Base-by-base conservation (phyloP, 2,888 invertebrate genomes). In the Acanthosepion esculentum region DNA sequence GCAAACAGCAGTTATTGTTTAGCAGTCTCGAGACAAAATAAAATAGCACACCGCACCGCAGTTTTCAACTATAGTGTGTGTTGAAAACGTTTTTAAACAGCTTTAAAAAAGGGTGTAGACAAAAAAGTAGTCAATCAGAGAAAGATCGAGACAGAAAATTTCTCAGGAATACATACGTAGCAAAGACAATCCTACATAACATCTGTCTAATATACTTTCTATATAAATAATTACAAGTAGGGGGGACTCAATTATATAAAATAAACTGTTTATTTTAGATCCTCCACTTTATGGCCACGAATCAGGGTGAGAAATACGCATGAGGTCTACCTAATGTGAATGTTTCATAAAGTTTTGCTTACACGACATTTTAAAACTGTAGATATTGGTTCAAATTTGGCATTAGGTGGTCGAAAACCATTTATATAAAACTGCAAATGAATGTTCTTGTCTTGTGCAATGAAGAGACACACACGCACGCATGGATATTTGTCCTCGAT, bases 401-500 rank as follows among this genome's bases (percentile, higher is more conserved):
- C n/a, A 2, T 59, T 23, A 15, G 78, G n/a, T 20, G n/a, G 10
- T 78, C 12, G n/a, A 78, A 78, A 78, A 78, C 10, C 8, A 78
- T 15, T n/a, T 12, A 78, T n/a, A 78, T n/a, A n/a, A 78, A 78
- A 78, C n/a, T 23, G 23, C 23, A 59, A 59, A 59, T n/a, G 10
- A 12, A n/a, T n/a, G n/a, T 78, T 78, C n/a, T 33, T n/a, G 18
- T 12, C 4, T 23, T 26, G 20, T 26, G 26, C 3, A 64, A 64
- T 64, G 64, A 26, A 64, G 26, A 78, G n/a, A 96, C 96, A 96
- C 96, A 96, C 96, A 94, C 96, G 96, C 96, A 96, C 96, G 96
- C 96, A 97, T 97, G 96, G 96, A 96, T 96, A 95, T 95, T 95
- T 96, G 96, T 96, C 96, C 96, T 96, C n/a, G 78, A n/a, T 78